phyloP scores from a whole-genome alignment of 2,797 vertebrate genomes.

The Arvicola amphibius region DNA sequence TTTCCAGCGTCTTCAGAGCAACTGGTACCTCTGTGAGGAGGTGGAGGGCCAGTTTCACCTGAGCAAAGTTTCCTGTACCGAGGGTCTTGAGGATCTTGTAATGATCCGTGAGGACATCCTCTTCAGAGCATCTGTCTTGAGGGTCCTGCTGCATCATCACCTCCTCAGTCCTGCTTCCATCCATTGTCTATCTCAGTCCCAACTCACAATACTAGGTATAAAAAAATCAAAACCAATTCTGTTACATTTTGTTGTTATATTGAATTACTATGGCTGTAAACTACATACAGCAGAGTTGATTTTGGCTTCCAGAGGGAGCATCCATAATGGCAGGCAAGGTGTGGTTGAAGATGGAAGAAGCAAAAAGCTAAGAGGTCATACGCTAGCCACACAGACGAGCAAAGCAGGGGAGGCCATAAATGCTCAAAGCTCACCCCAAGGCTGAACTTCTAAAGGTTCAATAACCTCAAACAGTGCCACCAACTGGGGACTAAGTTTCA shows the following conservation, averaged over 20 bases:
- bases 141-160: neutral
- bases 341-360: neutral
- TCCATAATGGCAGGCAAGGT: neutral
- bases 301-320: neutral
- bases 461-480: neutral
- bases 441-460: neutral
- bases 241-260: neutral
- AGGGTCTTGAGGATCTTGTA: neutral
- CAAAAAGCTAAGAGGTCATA: neutral
- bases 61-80: neutral
- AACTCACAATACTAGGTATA: neutral
- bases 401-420: no score
- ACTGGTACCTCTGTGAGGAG: neutral
- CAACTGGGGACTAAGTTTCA: neutral
- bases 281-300: neutral
- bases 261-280: neutral
- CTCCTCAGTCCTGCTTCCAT: no score
- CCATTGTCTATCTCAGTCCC: neutral
- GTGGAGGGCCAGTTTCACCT: neutral
- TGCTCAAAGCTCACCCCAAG: neutral
- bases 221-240: neutral
- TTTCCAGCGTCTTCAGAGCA: neutral
- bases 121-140: no score
- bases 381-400: neutral
- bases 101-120: neutral